Conservation (phyloP, 2,797 vertebrate species). For the Bradypodion pumilum region DNA sequence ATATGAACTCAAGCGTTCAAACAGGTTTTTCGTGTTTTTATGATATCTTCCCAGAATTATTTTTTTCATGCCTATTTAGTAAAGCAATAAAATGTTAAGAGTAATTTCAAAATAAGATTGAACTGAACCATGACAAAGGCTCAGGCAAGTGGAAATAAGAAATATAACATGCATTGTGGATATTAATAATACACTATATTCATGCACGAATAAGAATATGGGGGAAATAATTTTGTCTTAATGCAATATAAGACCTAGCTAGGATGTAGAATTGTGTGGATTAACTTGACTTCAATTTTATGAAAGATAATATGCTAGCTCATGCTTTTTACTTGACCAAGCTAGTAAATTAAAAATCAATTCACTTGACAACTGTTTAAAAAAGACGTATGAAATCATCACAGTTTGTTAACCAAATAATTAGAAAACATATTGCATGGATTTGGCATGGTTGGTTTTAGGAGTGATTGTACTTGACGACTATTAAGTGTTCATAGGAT, state of each 20-base stretch:
- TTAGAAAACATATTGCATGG: background rate
- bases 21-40: conserved; percentile 24
- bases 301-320: background rate
- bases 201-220: background rate
- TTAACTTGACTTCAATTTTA: background rate
- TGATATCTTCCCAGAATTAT: conserved; percentile 44
- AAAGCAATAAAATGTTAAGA: conserved; percentile 18
- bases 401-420: background rate
- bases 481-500: too few relatives aligned
- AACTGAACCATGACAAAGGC: background rate
- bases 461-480: too few relatives aligned
- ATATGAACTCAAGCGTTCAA: conserved; percentile 34
- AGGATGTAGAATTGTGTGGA: background rate
- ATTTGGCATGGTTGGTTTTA: background rate
- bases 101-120: background rate
- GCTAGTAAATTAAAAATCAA: background rate
- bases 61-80: conserved; percentile 20
- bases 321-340: background rate
- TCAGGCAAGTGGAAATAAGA: background rate
- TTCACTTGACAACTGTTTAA: background rate
- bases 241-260: background rate
- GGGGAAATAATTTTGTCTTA: background rate
- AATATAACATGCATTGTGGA: background rate
- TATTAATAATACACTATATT: background rate
- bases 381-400: background rate